These are phyloP conservation scores for Rhagologus leucostigma DNA, from an alignment of 2,113 vertebrate species.

Conservation along the genomic window DNA sequence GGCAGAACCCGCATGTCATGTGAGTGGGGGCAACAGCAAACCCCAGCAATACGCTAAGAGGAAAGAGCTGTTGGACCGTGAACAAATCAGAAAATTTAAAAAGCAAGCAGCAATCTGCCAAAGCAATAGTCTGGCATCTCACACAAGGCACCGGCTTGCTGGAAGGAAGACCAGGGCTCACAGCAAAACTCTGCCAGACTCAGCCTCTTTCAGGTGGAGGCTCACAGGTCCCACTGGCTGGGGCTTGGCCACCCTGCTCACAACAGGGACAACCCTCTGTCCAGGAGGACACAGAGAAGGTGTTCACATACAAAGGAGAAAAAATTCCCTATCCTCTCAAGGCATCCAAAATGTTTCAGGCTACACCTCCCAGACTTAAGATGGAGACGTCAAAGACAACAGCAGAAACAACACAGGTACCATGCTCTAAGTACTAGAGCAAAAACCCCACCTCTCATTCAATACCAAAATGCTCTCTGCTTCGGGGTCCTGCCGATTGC, in stretches of 20 bases:
- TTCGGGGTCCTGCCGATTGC: not conserved
- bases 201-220: not conserved
- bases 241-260: not conserved
- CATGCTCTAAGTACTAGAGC: not conserved
- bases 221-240: fast-evolving
- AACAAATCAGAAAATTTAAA: not conserved
- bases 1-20: not conserved
- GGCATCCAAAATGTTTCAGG: not conserved
- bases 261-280: not conserved
- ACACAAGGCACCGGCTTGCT: not conserved
- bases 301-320: not conserved
- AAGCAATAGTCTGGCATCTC: not conserved
- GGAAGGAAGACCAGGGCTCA: not conserved
- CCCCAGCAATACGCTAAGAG: not conserved
- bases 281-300: fast-evolving
- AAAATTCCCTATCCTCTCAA: not conserved
- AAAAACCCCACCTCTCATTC: not conserved
- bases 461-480: not conserved
- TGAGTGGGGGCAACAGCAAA: not conserved
- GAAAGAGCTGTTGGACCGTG: fast-evolving
- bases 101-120: not conserved
- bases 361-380: not conserved
- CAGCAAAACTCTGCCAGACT: not conserved
- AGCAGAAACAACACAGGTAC: not conserved
- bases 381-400: not conserved